Evolutionary conservation across 1,140 invertebrate genomes (phyloP).

Genomic region (Theocolax elegans): DNA sequence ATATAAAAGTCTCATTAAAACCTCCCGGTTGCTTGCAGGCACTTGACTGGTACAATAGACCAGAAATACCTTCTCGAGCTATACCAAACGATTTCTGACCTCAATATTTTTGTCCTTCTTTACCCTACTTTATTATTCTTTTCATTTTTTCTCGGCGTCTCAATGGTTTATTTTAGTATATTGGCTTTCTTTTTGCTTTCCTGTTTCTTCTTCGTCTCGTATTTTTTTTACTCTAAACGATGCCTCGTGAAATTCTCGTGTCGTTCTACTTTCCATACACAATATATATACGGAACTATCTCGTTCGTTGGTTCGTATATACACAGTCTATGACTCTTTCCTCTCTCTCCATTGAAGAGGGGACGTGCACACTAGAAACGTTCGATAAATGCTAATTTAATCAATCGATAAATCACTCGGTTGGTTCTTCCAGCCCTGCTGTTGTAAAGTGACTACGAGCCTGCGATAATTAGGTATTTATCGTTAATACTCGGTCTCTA

Average conservation of each 20-base stretch:
- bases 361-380: too few species aligned
- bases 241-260: too few species aligned
- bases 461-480: background rate
- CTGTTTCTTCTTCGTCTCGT: background rate
- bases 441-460: background rate
- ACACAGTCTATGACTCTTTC: background rate
- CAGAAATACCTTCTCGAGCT: background rate
- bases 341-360: background rate
- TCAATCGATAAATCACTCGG: background rate
- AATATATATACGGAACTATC: too few species aligned
- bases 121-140: background rate
- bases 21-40: background rate
- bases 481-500: background rate
- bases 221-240: too few species aligned
- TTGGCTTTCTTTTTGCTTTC: background rate
- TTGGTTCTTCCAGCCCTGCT: background rate
- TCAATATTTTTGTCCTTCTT: slow-evolving; percentile 7
- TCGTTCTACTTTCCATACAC: too few species aligned
- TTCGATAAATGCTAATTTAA: background rate
- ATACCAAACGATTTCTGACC: slow-evolving; percentile 33
- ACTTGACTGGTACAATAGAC: slow-evolving; percentile 20
- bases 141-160: background rate
- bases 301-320: too few species aligned
- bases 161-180: too few species aligned
- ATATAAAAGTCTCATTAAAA: slow-evolving; percentile 43